Evolutionary conservation across 35 echinoderm and acorn worm species (phyloP), one percentile per base, ranked within the genome.

Genomic region (Eucidaris tribuloides): DNA sequence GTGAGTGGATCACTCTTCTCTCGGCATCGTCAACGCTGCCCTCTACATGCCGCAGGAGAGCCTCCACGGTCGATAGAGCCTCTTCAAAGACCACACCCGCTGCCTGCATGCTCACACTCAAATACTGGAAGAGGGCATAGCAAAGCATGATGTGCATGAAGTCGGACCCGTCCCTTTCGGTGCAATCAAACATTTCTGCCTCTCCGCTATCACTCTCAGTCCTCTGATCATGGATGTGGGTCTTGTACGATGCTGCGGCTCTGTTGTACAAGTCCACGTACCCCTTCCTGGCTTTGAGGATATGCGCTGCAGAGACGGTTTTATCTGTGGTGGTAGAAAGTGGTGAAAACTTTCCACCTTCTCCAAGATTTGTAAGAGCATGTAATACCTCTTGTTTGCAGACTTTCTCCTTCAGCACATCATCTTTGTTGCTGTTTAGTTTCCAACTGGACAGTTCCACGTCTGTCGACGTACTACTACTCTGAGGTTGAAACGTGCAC

Each of bases 111-210:
- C 96, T 80, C 15, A 99, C 96, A 45, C 86, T 99, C 3, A 99
- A 49, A 76, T 99, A 99, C 74, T 99, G 96, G 71, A 99, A 99
- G 9, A 89, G 27, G 19, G 90, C 90, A 77, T 93, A 99, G 22
- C 96, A 99, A 41, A 46, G 82, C 34, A 66, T 57, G 1, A 96
- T 29, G 76, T 91, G 93, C 13, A 91, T 62, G 17, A 91, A n/a
- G 46, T 88, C 70, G 36, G 83, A 92, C 20, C 93, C 93, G 14
- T 44, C 79, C 14, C 80, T 79, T 22, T 42, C 43, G 14, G 35
- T 41, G 45, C 85, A 66, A 23, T 25, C 45, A 30, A 54, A 57
- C n/a, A 96, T 32, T 4, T 60, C 52, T n/a, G 33, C 33, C 65
- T 38, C 45, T 48, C 35, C 27, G 29, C 25, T 34, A 28, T 82